Conservation (phyloP, 1,140 invertebrate species). For the Drosophila fuyamai region DNA sequence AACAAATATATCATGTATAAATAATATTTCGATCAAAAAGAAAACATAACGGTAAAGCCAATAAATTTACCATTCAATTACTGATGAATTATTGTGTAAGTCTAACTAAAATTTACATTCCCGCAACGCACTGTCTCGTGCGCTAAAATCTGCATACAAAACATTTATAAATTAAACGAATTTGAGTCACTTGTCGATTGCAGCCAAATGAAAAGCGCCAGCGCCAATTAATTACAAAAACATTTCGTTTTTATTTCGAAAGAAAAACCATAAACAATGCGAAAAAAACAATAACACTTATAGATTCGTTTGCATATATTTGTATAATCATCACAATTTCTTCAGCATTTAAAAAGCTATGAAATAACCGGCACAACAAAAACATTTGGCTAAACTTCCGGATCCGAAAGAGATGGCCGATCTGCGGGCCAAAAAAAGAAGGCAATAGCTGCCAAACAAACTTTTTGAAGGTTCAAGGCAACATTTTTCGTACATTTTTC, state of each 20-base stretch:
- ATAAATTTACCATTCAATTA: too few species aligned
- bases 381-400: conserved; percentile 63
- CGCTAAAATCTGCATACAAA: background rate
- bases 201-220: conserved; percentile 17
- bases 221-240: conserved; percentile 13
- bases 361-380: conserved; percentile 38
- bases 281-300: conserved; percentile 30
- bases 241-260: conserved; percentile 3
- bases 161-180: conserved; percentile 9
- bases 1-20: too few species aligned
- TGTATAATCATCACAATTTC: conserved; percentile 38
- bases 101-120: background rate
- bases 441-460: conserved; percentile 36
- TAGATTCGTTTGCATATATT: conserved; percentile 15
- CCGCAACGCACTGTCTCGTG: conserved; percentile 2
- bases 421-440: background rate
- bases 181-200: conserved; percentile 16
- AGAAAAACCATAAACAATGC: conserved; percentile 17
- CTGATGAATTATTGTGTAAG: too few species aligned
- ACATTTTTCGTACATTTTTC: conserved; percentile 17
- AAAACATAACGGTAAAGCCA: too few species aligned
- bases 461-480: conserved; percentile 60
- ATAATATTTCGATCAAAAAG: too few species aligned
- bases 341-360: conserved; percentile 63
- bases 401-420: conserved; percentile 27